A percentile compares a stretch with the other conserved stretches of the same genome.
Conservation (phyloP, 2,888 invertebrate genomes). For the Crocallis elinguaria region DNA sequence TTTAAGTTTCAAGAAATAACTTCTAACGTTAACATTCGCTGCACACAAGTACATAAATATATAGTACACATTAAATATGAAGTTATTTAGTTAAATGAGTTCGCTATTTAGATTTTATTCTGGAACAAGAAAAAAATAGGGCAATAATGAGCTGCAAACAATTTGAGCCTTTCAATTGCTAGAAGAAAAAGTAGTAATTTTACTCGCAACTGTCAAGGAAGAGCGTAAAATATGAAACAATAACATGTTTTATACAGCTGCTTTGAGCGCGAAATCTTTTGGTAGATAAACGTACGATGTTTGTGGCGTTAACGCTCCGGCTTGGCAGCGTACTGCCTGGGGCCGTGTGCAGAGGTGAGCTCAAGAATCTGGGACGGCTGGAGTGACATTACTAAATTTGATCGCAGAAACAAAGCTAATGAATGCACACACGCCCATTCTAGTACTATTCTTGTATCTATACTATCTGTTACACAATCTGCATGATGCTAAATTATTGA, state of each 20-base stretch:
- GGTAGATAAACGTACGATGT: constrained; percentile 36
- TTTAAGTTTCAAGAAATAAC: too few species aligned
- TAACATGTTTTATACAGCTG: constrained; percentile 26
- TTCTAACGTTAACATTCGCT: too few species aligned
- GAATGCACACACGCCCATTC: constrained; percentile 50
- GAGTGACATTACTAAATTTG: constrained; percentile 84
- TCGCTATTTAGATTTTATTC: too few species aligned
- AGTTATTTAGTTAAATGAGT: too few species aligned
- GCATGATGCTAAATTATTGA: not conserved
- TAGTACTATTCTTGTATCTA: constrained; percentile 14
- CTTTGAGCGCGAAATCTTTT: constrained; percentile 43
- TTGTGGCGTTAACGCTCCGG: constrained; percentile 11
- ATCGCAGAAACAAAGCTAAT: constrained; percentile 73
- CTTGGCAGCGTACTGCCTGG: constrained; percentile 73
- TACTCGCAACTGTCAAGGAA: not conserved
- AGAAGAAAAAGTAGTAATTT: too few species aligned
- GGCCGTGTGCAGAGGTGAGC: constrained; percentile 81
- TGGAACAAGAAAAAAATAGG: too few species aligned
- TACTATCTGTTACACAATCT: constrained; percentile 6
- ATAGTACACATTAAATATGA: too few species aligned
- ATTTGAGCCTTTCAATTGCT: too few species aligned
- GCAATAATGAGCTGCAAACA: too few species aligned
- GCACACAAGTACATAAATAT: too few species aligned
- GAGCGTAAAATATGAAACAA: constrained; percentile 20
- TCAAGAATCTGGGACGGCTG: constrained; percentile 80